A percentile compares a stretch with the other conserved stretches of the same genome.
phyloP scores from a whole-genome alignment of 2,113 vertebrate species.

The Dromiciops gliroides region DNA sequence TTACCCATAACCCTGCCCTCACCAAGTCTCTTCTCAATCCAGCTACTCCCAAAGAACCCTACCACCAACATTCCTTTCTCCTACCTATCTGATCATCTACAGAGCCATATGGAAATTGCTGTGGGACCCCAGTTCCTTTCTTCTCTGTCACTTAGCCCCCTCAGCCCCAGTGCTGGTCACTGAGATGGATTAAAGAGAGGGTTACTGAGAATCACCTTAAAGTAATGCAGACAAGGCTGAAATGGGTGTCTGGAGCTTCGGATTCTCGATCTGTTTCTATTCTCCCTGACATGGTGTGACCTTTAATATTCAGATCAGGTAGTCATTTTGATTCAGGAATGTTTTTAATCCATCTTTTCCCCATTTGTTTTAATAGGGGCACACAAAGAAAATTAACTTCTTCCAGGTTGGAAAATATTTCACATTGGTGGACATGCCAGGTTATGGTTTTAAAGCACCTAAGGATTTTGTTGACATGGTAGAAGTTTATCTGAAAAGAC shows the following conservation, averaged over 20 bases:
- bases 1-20: neutral
- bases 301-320: neutral
- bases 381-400: slow-evolving; percentile 99
- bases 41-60: neutral
- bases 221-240: neutral
- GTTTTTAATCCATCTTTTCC: slow-evolving; percentile 36
- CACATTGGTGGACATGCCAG: slow-evolving; percentile 96
- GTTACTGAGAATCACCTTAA: neutral
- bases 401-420: slow-evolving; percentile 93
- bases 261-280: neutral
- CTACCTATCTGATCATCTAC: neutral
- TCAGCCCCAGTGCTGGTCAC: neutral
- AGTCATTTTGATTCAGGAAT: neutral
- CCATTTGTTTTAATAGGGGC: slow-evolving; percentile 87
- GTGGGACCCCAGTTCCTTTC: neutral
- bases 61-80: neutral
- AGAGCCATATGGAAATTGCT: neutral
- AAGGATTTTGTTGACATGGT: slow-evolving; percentile 96
- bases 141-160: neutral
- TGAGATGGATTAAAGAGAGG: neutral
- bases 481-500: slow-evolving; percentile 91
- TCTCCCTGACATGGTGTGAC: neutral
- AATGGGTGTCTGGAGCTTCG: neutral
- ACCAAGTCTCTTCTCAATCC: neutral
- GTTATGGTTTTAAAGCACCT: slow-evolving; percentile 92